A percentile compares a stretch with the other conserved stretches of the same genome.
Conservation (phyloP, 2,797 vertebrate species). For the Lutjanus argentimaculatus region DNA sequence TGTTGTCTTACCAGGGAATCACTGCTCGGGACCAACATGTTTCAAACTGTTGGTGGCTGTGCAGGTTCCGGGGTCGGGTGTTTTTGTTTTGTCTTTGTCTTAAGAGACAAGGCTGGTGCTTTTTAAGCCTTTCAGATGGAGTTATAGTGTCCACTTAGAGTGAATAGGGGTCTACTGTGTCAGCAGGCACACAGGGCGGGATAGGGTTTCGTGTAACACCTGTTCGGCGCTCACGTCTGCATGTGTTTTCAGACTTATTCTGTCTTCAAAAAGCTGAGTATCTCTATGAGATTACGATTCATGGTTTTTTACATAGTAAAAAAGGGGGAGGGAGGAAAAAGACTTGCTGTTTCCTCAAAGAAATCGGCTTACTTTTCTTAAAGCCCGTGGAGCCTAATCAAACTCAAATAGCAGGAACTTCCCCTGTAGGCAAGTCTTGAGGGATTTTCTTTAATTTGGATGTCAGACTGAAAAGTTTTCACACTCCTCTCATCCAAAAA, state of each 20-base stretch:
- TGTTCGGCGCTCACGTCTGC: constrained; percentile 60
- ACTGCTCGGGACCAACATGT: constrained; percentile 59
- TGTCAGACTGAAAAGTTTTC: constrained; percentile 79
- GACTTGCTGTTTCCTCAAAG: constrained; percentile 75
- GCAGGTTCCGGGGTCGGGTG: constrained; percentile 59
- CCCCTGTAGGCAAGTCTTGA: constrained; percentile 74
- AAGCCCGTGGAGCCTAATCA: constrained; percentile 83
- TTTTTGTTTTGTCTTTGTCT: constrained; percentile 78
- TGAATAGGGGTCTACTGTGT: constrained; percentile 47
- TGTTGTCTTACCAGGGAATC: constrained; percentile 74
- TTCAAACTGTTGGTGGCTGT: constrained; percentile 58
- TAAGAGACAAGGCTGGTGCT: constrained; percentile 52
- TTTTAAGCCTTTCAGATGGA: constrained; percentile 69
- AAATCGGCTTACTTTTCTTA: constrained; percentile 83
- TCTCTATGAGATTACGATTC: constrained; percentile 71
- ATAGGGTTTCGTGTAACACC: constrained; percentile 75
- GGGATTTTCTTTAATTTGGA: constrained; percentile 84
- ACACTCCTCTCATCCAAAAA: constrained; percentile 77
- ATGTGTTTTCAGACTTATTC: constrained; percentile 49
- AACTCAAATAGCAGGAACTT: constrained; percentile 78
- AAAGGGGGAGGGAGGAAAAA: constrained; percentile 50
- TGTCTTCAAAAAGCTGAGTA: constrained; percentile 56
- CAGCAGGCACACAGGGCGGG: constrained; percentile 32
- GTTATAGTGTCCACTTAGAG: constrained; percentile 54
- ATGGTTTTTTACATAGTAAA: constrained; percentile 73